These are phyloP conservation scores for Arrhamphus sclerolepis DNA, from an alignment of 2,797 vertebrate species.

Conservation along the genomic window DNA sequence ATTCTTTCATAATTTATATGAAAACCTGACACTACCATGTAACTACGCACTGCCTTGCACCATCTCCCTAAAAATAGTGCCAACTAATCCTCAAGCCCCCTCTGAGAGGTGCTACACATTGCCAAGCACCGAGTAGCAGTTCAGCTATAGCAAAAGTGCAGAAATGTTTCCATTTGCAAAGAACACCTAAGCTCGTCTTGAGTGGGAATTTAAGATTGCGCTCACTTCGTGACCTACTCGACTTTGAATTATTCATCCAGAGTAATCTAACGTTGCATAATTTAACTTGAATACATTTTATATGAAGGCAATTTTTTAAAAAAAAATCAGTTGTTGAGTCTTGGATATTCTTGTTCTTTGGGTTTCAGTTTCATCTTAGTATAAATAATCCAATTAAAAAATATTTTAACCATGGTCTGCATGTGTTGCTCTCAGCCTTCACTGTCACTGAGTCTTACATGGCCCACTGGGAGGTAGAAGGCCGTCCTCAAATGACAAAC, in stretches of 20 bases:
- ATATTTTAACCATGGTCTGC: no score
- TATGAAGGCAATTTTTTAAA: no score
- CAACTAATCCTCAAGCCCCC: slow-evolving; percentile 65
- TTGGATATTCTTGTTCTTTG: no score
- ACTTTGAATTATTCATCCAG: slow-evolving; percentile 21
- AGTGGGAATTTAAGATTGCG: background rate
- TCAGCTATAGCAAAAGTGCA: background rate
- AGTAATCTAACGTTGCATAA: slow-evolving; percentile 34
- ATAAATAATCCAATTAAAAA: no score
- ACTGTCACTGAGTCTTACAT: slow-evolving; percentile 2
- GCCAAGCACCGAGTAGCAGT: slow-evolving; percentile 27
- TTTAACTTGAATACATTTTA: no score
- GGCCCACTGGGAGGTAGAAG: slow-evolving; percentile 1
- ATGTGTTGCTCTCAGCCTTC: slow-evolving; percentile 13
- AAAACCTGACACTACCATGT: slow-evolving; percentile 53
- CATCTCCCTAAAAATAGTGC: slow-evolving; percentile 81
- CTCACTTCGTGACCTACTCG: background rate
- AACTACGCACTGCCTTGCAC: slow-evolving; percentile 64
- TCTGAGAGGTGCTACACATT: slow-evolving; percentile 45
- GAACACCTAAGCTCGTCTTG: background rate
- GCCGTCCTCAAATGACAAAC: slow-evolving; percentile 1
- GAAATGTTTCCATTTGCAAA: background rate
- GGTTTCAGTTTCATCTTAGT: no score
- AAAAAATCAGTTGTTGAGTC: no score
- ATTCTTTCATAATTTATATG: slow-evolving; percentile 62